These are phyloP conservation scores for Phalera bucephala DNA, from an alignment of 2,888 invertebrate genomes.

Conservation along the genomic window DNA sequence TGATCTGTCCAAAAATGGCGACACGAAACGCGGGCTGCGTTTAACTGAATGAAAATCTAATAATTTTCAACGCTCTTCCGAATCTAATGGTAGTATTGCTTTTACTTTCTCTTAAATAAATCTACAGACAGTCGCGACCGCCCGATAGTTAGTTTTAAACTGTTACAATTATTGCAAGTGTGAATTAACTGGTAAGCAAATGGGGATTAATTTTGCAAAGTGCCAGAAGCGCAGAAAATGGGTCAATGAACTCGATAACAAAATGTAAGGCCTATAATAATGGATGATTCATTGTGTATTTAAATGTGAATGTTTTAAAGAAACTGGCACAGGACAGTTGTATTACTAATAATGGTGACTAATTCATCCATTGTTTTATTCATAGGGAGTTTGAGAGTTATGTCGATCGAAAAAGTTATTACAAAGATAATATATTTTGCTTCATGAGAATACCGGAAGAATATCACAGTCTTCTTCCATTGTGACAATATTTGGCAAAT, in stretches of 20 bases:
- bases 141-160: background rate
- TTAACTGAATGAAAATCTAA: constrained; percentile 30
- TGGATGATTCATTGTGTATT: background rate
- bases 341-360: no score
- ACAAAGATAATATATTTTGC: no score
- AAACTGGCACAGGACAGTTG: background rate
- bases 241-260: background rate
- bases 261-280: background rate
- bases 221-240: background rate
- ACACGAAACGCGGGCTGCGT: constrained; percentile 18
- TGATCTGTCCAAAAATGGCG: background rate
- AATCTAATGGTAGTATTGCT: constrained; percentile 43
- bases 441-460: no score
- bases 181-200: background rate
- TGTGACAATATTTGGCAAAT: no score
- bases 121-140: background rate
- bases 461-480: no score
- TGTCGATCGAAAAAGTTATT: no score
- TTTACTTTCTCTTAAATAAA: constrained; percentile 59
- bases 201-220: background rate
- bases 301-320: background rate
- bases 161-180: background rate
- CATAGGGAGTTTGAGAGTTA: no score
- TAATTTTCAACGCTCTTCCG: constrained; percentile 48
- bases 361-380: no score